Percentiles rank a stretch among this genome's conserved stretches.
Conservation (phyloP, 2,888 invertebrate genomes). For the Idaea straminata region DNA sequence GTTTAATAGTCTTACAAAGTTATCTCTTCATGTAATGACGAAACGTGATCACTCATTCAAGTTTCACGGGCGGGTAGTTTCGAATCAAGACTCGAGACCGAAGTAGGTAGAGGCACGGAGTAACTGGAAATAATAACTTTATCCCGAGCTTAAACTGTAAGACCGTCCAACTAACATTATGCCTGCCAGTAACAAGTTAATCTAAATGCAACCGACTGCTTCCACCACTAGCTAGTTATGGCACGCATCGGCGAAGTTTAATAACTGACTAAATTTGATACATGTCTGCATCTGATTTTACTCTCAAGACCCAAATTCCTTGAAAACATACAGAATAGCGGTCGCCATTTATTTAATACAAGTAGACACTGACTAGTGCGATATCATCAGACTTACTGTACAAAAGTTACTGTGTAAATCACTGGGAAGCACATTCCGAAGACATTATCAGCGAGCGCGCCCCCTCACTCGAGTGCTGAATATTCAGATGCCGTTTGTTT, state of each 20-base stretch:
- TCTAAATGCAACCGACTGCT: constrained; percentile 76
- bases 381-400: constrained; percentile 49
- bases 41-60: constrained; percentile 75
- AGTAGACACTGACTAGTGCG: constrained; percentile 32
- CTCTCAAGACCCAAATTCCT: constrained; percentile 34
- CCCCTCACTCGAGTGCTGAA: constrained; percentile 63
- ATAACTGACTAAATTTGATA: constrained; percentile 68
- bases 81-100: constrained; percentile 69
- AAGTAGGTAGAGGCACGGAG: constrained; percentile 64
- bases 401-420: constrained; percentile 64
- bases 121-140: constrained; percentile 79
- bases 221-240: constrained; percentile 58
- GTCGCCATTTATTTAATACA: neutral
- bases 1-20: constrained; percentile 60
- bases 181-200: constrained; percentile 79
- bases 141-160: constrained; percentile 69
- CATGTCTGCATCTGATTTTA: constrained; percentile 57
- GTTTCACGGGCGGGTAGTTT: constrained; percentile 69
- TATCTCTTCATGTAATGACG: constrained; percentile 60
- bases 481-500: constrained; percentile 67
- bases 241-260: constrained; percentile 73
- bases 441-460: constrained; percentile 68
- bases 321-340: neutral
- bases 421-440: constrained; percentile 55
- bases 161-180: constrained; percentile 76